These are phyloP conservation scores for Hippopotamyrus pictus DNA, from an alignment of 2,797 vertebrate genomes.

Conservation along the genomic window DNA sequence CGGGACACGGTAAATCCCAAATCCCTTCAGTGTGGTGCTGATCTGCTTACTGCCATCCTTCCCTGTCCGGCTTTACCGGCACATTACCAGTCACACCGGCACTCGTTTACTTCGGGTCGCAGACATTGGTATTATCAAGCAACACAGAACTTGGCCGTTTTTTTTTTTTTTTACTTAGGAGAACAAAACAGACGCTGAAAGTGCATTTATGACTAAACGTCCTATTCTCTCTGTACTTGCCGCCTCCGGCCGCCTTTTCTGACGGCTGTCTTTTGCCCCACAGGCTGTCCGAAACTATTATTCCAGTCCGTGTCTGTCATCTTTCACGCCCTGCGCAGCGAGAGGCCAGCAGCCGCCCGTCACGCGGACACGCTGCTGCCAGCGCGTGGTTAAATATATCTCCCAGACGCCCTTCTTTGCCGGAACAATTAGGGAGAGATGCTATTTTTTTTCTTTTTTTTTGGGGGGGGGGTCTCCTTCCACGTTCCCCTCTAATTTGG, in stretches of 20 bases:
- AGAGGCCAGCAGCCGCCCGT: slow-evolving; percentile 19
- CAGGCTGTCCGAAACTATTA: background rate
- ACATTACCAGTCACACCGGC: background rate
- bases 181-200: background rate
- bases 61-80: background rate
- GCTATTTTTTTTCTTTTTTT: background rate
- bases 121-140: background rate
- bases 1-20: background rate
- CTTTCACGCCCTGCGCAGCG: slow-evolving; percentile 8
- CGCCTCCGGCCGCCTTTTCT: background rate
- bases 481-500: background rate
- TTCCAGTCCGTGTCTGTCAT: slow-evolving; percentile 7
- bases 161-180: background rate
- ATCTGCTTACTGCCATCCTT: background rate
- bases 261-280: background rate
- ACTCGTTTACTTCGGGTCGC: background rate
- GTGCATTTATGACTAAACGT: background rate
- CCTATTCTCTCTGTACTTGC: background rate
- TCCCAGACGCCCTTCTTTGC: slow-evolving; percentile 1
- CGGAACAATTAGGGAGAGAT: background rate
- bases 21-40: background rate
- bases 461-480: background rate
- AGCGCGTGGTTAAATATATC: slow-evolving; percentile 30
- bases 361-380: slow-evolving; percentile 25
- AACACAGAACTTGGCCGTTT: background rate